Conservation (phyloP, 2,797 vertebrate species). For the Paratrypauchen microcephalus region DNA sequence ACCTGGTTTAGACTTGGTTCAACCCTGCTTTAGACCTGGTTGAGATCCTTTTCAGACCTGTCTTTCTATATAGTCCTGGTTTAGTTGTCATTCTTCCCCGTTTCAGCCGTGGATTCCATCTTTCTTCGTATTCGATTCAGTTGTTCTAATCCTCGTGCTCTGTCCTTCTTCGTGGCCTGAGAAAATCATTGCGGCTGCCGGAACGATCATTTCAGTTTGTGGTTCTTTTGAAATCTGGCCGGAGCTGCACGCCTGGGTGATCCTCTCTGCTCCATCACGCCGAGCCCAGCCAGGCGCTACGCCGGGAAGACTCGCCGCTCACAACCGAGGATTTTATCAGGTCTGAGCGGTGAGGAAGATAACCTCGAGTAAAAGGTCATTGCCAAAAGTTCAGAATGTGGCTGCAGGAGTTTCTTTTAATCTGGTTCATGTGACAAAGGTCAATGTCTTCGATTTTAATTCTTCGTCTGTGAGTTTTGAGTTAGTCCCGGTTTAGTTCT, state of each 20-base stretch:
- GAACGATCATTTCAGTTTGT: conserved; percentile 66
- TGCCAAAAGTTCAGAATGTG: not conserved
- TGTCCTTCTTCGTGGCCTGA: conserved; percentile 34
- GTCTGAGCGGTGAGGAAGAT: not conserved
- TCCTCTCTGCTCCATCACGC: conserved; percentile 35
- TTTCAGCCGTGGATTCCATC: not conserved
- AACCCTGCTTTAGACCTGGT: not conserved
- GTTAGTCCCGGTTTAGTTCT: not conserved
- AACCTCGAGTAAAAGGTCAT: not conserved
- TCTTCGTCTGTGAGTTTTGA: not conserved
- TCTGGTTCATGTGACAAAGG: too few species aligned
- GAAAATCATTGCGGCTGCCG: conserved; percentile 63
- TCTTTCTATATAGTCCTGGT: not conserved
- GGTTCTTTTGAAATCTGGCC: conserved; percentile 62
- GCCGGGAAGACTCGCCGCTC: not conserved
- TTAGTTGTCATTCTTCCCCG: not conserved
- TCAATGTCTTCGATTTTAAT: not conserved
- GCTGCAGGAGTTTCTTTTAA: not conserved
- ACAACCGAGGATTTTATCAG: not conserved
- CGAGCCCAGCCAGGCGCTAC: conserved; percentile 37
- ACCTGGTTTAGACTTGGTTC: not conserved
- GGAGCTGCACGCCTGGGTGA: conserved; percentile 35
- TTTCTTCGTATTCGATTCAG: not conserved
- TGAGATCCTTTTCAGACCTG: too few species aligned
- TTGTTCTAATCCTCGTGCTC: not conserved